These are phyloP conservation scores for Lepidurus arcticus DNA, from an alignment of 1,140 invertebrate species.

Conservation along the genomic window DNA sequence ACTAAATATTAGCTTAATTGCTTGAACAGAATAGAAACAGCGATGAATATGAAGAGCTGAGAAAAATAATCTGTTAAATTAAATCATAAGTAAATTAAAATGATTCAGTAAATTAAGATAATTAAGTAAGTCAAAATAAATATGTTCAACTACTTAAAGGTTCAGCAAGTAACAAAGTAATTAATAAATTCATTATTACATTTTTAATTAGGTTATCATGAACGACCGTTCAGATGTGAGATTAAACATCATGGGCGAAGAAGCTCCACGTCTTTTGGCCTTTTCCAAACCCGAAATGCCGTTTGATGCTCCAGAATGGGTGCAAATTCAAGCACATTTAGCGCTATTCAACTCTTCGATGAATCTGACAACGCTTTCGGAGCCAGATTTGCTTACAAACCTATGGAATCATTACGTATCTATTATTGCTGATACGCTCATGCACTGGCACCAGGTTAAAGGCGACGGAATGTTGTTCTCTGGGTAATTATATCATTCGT, in stretches of 20 bases:
- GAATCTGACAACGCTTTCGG: not conserved
- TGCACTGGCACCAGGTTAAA: not conserved
- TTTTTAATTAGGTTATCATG: not conserved
- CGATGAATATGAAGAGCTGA: too few relatives aligned
- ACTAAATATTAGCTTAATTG: too few relatives aligned
- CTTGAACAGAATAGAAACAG: too few relatives aligned
- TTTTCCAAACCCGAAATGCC: not conserved
- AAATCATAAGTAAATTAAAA: too few relatives aligned
- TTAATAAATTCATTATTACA: too few relatives aligned
- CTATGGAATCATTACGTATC: not conserved
- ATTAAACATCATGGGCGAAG: not conserved
- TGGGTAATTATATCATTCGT: not conserved
- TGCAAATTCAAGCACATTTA: not conserved
- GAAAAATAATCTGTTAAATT: too few relatives aligned
- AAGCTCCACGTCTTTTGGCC: not conserved
- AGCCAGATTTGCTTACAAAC: not conserved
- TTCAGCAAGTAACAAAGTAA: too few relatives aligned
- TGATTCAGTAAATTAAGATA: too few relatives aligned
- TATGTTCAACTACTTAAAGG: not conserved
- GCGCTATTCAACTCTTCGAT: not conserved
- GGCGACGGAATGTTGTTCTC: conserved; percentile 14
- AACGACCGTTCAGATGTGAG: not conserved
- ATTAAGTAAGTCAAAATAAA: not conserved
- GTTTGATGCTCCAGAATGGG: not conserved
- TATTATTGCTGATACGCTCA: not conserved